Conservation (phyloP, 2,888 invertebrate species). For the Drosophila limbata region DNA sequence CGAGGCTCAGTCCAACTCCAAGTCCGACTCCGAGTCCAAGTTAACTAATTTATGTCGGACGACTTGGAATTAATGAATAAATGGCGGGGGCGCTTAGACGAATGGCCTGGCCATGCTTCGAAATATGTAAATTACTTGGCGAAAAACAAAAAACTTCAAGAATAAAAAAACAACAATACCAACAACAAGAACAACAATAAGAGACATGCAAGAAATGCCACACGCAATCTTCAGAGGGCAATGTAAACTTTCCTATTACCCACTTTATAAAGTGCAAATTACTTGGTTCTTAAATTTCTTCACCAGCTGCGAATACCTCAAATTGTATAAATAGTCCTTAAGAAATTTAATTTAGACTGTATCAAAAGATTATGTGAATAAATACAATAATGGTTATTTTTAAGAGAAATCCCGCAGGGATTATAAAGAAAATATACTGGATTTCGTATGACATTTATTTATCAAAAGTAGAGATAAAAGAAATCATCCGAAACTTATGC, state of each 20-base stretch:
- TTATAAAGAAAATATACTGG: constrained; percentile 15
- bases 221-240: constrained; percentile 76
- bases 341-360: constrained; percentile 11
- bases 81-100: constrained; percentile 78
- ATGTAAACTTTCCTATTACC: constrained; percentile 71
- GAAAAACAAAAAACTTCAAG: constrained; percentile 48
- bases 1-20: constrained; percentile 38
- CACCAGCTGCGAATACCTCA: constrained; percentile 63
- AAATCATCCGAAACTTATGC: constrained; percentile 16
- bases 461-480: not conserved
- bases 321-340: constrained; percentile 28
- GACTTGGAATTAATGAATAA: constrained; percentile 81
- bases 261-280: constrained; percentile 72
- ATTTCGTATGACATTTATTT: not conserved
- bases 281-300: constrained; percentile 40
- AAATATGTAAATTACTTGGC: constrained; percentile 74
- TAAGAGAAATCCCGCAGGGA: constrained; percentile 23
- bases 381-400: constrained; percentile 45
- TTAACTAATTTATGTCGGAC: constrained; percentile 82
- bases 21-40: constrained; percentile 65
- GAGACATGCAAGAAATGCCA: constrained; percentile 61
- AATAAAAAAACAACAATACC: constrained; percentile 43
- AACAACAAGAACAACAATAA: constrained; percentile 42
- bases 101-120: constrained; percentile 60
- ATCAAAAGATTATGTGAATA: constrained; percentile 43